Evolutionary conservation across 2,113 vertebrate species (phyloP).

Genomic region (Plotosus lineatus): DNA sequence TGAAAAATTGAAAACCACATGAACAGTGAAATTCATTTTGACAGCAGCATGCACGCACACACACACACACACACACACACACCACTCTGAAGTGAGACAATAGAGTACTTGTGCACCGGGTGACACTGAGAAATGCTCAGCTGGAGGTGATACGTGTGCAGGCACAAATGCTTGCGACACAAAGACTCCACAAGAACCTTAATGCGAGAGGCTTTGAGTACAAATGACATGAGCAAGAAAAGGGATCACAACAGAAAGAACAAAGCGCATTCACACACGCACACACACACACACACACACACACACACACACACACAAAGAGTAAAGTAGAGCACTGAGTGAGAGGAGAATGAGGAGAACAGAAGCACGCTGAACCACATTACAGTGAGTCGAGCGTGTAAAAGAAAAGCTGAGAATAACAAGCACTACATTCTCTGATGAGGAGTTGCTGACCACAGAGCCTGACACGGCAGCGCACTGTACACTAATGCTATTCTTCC

Average conservation of each 20-base stretch:
- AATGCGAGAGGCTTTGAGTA: conserved; percentile 24
- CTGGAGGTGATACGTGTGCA: conserved; percentile 15
- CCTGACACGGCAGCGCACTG: conserved; percentile 14
- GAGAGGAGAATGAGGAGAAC: conserved; percentile 10
- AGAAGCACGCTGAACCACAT: conserved; percentile 21
- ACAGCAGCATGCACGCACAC: neutral
- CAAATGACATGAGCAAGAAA: conserved; percentile 40
- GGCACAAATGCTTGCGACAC: conserved; percentile 27
- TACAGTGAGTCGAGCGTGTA: conserved; percentile 1
- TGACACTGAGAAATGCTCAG: conserved; percentile 18
- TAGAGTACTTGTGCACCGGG: conserved; percentile 11
- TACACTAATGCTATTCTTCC: conserved; percentile 19
- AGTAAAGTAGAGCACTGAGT: neutral
- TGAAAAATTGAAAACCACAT: neutral
- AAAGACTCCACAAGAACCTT: conserved; percentile 40
- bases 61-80: conserved; percentile 1
- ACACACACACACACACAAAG: conserved; percentile 15
- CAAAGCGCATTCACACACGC: neutral
- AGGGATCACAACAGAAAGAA: conserved; percentile 14
- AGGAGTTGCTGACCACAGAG: conserved; percentile 26
- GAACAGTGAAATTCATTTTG: neutral
- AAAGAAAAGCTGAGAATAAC: conserved; percentile 37
- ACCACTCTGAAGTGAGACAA: neutral
- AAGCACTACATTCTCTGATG: conserved; percentile 27
- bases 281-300: conserved; percentile 11